phyloP scores from a whole-genome alignment of 2,888 invertebrate species.

The Cephus pygmeus region DNA sequence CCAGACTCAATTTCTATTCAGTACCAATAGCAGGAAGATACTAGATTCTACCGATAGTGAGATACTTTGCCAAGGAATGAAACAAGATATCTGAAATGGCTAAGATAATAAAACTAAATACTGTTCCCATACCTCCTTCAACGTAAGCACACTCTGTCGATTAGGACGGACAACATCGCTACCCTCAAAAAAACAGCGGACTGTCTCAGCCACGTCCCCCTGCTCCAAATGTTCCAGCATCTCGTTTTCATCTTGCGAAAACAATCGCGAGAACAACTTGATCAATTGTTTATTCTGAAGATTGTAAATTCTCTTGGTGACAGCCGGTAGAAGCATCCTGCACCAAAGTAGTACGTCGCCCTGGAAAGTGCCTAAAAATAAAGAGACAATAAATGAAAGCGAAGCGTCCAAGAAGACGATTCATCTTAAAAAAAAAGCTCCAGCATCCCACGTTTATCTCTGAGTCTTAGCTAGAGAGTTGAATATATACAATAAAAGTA shows the following conservation, averaged over 20 bases:
- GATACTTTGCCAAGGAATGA: neutral
- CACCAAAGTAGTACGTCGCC: conserved; percentile 86
- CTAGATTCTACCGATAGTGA: neutral
- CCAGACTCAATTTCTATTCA: neutral
- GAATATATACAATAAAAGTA: neutral
- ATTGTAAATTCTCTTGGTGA: conserved; percentile 88
- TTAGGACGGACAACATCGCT: conserved; percentile 73
- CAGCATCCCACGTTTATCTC: neutral
- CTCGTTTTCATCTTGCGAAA: conserved; percentile 77
- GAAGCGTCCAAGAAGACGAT: neutral
- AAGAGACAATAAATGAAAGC: neutral
- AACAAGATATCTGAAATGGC: neutral
- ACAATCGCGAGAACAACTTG: conserved; percentile 87
- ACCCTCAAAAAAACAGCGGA: conserved; percentile 79
- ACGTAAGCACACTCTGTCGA: conserved; percentile 75
- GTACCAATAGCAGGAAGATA: neutral
- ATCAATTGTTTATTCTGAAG: conserved; percentile 91
- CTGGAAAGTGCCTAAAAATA: conserved; percentile 68
- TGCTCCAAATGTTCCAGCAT: conserved; percentile 90
- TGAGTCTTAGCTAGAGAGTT: neutral
- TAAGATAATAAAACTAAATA: neutral
- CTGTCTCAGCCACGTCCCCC: conserved; percentile 91
- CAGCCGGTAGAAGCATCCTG: conserved; percentile 84
- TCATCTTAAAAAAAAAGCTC: neutral
- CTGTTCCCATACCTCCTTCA: conserved; percentile 70